Evolutionary conservation across 2,113 vertebrate species (phyloP).

Genomic region (Rhea pennata): DNA sequence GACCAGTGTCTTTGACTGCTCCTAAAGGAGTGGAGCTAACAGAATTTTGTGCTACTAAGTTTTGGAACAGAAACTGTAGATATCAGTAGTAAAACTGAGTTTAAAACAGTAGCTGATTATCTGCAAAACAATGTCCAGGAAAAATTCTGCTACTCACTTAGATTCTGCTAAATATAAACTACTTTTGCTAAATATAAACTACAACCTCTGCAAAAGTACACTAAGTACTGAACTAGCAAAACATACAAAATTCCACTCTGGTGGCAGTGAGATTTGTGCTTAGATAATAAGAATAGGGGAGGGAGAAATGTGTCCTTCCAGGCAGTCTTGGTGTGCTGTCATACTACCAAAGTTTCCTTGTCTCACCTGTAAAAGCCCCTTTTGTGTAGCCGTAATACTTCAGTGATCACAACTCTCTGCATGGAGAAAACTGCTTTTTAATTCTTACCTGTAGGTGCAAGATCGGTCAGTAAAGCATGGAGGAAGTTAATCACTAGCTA

Average conservation of each 20-base stretch:
- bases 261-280: accelerated
- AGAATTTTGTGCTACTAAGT: neutral
- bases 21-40: neutral
- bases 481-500: neutral
- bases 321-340: too few relatives aligned
- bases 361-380: accelerated
- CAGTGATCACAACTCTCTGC: neutral
- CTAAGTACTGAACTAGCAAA: too few relatives aligned
- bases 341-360: too few relatives aligned
- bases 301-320: neutral
- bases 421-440: too few relatives aligned
- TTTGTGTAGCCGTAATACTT: accelerated
- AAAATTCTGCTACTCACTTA: accelerated
- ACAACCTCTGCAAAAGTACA: too few relatives aligned
- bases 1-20: accelerated
- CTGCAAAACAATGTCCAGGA: neutral
- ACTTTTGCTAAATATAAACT: neutral
- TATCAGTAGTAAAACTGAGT: neutral
- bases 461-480: neutral
- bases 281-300: accelerated
- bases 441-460: accelerated
- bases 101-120: neutral
- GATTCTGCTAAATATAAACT: neutral
- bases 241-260: neutral
- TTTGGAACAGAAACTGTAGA: neutral